Conservation (phyloP, 2,797 vertebrate genomes). For the Centroberyx gerrardi region DNA sequence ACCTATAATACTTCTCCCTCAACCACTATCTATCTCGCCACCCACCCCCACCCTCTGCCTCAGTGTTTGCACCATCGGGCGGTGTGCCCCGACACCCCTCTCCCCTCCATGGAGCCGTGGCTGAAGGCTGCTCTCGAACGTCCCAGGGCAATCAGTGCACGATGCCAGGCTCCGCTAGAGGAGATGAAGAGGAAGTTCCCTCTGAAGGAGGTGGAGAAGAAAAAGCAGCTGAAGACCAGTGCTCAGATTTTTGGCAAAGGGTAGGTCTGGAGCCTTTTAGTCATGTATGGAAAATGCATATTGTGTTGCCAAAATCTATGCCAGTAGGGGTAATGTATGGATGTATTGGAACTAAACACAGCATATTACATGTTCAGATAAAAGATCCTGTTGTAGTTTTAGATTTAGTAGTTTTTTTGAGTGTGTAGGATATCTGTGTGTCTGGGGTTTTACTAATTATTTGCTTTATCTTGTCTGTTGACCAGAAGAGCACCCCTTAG, state of each 20-base stretch:
- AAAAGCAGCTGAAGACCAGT: constrained; percentile 91
- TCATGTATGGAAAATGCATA: not conserved
- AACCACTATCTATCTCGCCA: constrained; percentile 1
- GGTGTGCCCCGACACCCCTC: constrained; percentile 86
- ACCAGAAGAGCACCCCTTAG: too few relatives aligned
- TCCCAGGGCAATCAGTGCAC: constrained; percentile 85
- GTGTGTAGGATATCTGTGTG: not conserved
- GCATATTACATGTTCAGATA: not conserved
- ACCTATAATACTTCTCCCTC: constrained; percentile 6
- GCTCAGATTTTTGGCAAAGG: constrained; percentile 93
- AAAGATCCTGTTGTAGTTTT: not conserved
- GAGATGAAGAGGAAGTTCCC: constrained; percentile 91
- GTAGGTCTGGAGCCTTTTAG: constrained; percentile 82
- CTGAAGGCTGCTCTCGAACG: constrained; percentile 87
- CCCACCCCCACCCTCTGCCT: constrained; percentile 11
- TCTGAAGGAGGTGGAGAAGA: constrained; percentile 91
- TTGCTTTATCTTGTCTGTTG: not conserved
- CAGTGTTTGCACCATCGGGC: constrained; percentile 96
- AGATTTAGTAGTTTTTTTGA: not conserved
- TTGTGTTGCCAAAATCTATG: not conserved
- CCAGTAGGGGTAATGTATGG: not conserved
- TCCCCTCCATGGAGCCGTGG: constrained; percentile 90
- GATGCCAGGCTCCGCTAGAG: constrained; percentile 86
- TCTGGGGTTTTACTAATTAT: constrained; percentile 5
- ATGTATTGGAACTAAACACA: not conserved